These are phyloP conservation scores for Aplochiton taeniatus DNA, from an alignment of 2,797 vertebrate species.

Conservation along the genomic window DNA sequence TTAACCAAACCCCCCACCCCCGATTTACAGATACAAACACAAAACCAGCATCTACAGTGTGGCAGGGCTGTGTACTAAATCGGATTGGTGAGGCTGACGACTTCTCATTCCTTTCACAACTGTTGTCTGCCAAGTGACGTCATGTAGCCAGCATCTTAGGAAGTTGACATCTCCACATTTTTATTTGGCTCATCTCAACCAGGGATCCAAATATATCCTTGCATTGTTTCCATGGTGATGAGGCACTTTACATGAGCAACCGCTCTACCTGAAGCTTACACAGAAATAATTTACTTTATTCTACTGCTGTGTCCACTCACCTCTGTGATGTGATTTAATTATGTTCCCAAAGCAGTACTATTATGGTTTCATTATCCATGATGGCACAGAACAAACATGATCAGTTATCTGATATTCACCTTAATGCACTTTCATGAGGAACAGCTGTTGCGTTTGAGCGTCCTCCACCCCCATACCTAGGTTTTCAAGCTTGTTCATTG, in stretches of 20 bases:
- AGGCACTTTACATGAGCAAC: not conserved
- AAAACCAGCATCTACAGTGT: slow-evolving; percentile 63
- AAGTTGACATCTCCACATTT: slow-evolving; percentile 6
- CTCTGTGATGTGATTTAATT: slow-evolving; percentile 2
- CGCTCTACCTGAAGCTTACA: not conserved
- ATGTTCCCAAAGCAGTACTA: not conserved
- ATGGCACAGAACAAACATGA: slow-evolving; percentile 13
- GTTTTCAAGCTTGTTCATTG: slow-evolving; percentile 64
- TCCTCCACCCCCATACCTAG: slow-evolving; percentile 36
- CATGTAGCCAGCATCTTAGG: slow-evolving; percentile 22
- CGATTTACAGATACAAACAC: slow-evolving; percentile 38
- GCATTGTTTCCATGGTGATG: slow-evolving; percentile 1
- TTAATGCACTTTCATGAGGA: slow-evolving; percentile 50
- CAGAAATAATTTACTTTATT: slow-evolving; percentile 8
- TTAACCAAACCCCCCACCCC: too few species aligned
- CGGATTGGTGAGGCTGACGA: slow-evolving; percentile 54
- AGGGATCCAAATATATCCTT: not conserved
- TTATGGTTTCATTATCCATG: slow-evolving; percentile 1
- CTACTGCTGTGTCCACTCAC: not conserved
- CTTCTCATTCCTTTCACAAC: slow-evolving; percentile 42
- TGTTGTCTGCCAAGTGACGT: slow-evolving; percentile 8
- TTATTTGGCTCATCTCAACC: slow-evolving; percentile 16
- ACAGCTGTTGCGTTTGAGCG: slow-evolving; percentile 46
- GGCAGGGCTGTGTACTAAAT: slow-evolving; percentile 62
- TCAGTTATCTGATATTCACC: slow-evolving; percentile 39